Base-by-base conservation (phyloP, 2,888 invertebrate species). In the Halocaridina rubra region DNA sequence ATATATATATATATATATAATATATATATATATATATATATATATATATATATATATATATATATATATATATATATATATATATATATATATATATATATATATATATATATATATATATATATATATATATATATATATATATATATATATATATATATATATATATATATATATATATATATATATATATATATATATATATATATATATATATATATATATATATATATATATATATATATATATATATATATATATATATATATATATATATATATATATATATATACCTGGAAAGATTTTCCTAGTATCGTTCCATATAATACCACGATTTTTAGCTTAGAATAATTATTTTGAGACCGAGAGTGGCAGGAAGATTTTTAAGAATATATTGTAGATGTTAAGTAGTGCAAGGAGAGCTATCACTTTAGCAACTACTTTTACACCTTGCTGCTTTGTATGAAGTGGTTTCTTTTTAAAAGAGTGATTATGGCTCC, bases 1-100 rank as follows among this genome's bases (percentile, higher is more conserved):
- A 67, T n/a, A 67, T n/a, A 67, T n/a, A 67, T n/a, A 67, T n/a
- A 67, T n/a, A 27, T n/a, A 27, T n/a, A 27, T n/a, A 39, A 74
- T 32, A 4, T 13, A n/a, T 13, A 24, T 5, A 4, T 22, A 27
- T 22, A 27, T 24, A 16, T 24, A 16, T n/a, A 27, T n/a, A 27
- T 19, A 3, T 3, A 10, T 3, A 16, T 24, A 3, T 69, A 22
- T 30, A 30, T 3, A 22, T 72, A 5, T 29, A 4, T 7, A 24
- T 24, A 67, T n/a, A 29, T 22, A 29, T n/a, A 67, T n/a, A 27
- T 24, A 4, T 10, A 24, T 22, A 59, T 22, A 29, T 69, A n/a
- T n/a, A 3, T 3, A 4, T 3, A 69, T 3, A 29, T n/a, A n/a
- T n/a, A n/a, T n/a, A n/a, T n/a, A n/a, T 29, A 3, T 3, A 24